Evolutionary conservation across 2,797 vertebrate species (phyloP).

Genomic region (Sternarchorhynchus goeldii): DNA sequence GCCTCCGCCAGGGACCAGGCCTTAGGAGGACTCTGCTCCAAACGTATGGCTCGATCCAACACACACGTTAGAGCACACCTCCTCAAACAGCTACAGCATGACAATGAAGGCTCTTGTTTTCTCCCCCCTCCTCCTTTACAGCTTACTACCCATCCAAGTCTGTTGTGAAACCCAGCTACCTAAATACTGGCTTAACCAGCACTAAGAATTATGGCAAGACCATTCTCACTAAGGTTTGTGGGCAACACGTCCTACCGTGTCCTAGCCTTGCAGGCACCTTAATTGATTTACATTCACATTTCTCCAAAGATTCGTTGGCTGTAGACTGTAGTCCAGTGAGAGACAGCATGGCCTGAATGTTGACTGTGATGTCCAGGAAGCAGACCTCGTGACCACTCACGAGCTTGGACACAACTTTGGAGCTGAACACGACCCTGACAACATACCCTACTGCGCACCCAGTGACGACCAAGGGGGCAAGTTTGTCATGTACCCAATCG

Average conservation of each 20-base stretch:
- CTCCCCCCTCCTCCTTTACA: slow-evolving; percentile 64
- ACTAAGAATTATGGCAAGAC: slow-evolving; percentile 99
- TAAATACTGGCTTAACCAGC: slow-evolving; percentile 98
- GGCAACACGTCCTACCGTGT: no score
- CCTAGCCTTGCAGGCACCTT: neutral
- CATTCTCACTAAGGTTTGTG: slow-evolving; percentile 93
- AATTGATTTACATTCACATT: neutral
- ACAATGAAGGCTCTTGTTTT: slow-evolving; percentile 18
- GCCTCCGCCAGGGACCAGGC: slow-evolving; percentile 89
- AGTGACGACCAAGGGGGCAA: slow-evolving; percentile 93
- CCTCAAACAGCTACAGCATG: no score
- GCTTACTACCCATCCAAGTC: slow-evolving; percentile 84
- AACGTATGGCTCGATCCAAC: slow-evolving; percentile 69
- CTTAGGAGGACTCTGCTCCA: slow-evolving; percentile 94
- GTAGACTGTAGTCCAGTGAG: slow-evolving; percentile 7
- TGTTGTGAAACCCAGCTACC: slow-evolving; percentile 85
- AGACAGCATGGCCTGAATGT: neutral
- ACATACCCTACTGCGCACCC: slow-evolving; percentile 85
- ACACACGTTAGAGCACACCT: neutral
- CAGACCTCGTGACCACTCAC: slow-evolving; percentile 96
- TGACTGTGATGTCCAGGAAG: slow-evolving; percentile 79
- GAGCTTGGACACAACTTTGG: slow-evolving; percentile 98
- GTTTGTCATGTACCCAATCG: slow-evolving; percentile 97
- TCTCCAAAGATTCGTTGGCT: neutral
- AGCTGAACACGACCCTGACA: slow-evolving; percentile 96